Evolutionary conservation across 2,797 vertebrate species (phyloP).

Genomic region (Coreius guichenoti): DNA sequence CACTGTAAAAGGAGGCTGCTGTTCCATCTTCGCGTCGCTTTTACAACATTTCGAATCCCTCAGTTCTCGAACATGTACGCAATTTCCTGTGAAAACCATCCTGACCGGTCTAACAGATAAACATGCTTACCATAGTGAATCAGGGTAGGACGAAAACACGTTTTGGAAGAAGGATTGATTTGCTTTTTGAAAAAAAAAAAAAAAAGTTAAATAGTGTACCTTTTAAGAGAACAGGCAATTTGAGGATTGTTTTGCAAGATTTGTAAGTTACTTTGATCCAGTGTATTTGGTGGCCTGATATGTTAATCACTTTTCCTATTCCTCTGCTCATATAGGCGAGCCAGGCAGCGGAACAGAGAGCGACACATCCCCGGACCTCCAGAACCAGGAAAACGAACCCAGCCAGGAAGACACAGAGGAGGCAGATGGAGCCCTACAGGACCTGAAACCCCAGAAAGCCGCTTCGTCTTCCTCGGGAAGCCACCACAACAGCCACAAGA

Average conservation of each 20-base stretch:
- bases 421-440: constrained; percentile 90
- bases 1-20: too few species aligned
- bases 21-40: too few species aligned
- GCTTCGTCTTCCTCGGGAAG: constrained; percentile 92
- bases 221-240: neutral
- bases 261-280: neutral
- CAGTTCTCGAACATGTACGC: too few species aligned
- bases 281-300: neutral
- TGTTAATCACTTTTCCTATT: neutral
- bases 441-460: constrained; percentile 96
- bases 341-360: constrained; percentile 96
- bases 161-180: too few species aligned
- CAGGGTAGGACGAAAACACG: too few species aligned
- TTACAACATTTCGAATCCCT: too few species aligned
- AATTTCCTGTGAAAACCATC: too few species aligned
- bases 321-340: constrained; percentile 79
- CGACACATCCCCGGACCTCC: constrained; percentile 95
- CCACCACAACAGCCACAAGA: constrained; percentile 97
- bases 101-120: too few species aligned
- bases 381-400: constrained; percentile 98
- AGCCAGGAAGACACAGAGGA: constrained; percentile 95
- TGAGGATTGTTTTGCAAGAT: neutral
- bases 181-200: too few species aligned
- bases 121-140: too few species aligned
- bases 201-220: too few species aligned